Evolutionary conservation across 1,140 invertebrate genomes (phyloP).

Genomic region (Armadillidium nasatum): DNA sequence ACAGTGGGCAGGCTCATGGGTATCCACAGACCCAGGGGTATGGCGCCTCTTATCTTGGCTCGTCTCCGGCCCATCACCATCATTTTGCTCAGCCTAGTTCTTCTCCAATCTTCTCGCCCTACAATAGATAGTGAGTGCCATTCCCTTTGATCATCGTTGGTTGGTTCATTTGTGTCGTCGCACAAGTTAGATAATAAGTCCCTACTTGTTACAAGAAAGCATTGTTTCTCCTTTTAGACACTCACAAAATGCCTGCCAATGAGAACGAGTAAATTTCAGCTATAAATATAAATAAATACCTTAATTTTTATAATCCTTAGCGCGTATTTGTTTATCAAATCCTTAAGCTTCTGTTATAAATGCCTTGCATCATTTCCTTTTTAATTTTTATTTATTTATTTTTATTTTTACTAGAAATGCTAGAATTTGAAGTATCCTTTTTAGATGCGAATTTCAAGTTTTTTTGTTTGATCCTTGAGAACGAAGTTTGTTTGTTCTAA

Average conservation of each 20-base stretch:
- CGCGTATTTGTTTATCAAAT: neutral
- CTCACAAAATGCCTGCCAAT: neutral
- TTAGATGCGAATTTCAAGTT: too few relatives aligned
- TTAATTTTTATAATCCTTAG: neutral
- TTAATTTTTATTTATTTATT: neutral
- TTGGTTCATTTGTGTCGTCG: neutral
- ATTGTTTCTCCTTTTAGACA: neutral
- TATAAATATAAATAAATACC: neutral
- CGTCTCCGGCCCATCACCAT: slow-evolving; percentile 41
- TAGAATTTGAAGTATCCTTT: too few relatives aligned
- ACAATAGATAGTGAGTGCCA: slow-evolving; percentile 46
- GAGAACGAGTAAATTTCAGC: neutral
- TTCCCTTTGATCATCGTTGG: slow-evolving; percentile 26
- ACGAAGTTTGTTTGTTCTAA: neutral
- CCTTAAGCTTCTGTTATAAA: neutral
- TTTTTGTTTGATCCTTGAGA: too few relatives aligned
- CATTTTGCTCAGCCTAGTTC: slow-evolving; percentile 45
- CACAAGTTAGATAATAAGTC: neutral
- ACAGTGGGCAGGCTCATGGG: slow-evolving; percentile 37
- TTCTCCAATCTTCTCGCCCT: slow-evolving; percentile 45
- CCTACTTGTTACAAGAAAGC: neutral
- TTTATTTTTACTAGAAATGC: neutral
- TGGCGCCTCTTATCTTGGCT: slow-evolving; percentile 43
- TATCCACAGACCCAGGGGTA: slow-evolving; percentile 14
- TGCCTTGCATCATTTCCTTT: neutral